Evolutionary conservation across 2,113 vertebrate genomes (phyloP).

Genomic region (Neopipo cinnamomea): DNA sequence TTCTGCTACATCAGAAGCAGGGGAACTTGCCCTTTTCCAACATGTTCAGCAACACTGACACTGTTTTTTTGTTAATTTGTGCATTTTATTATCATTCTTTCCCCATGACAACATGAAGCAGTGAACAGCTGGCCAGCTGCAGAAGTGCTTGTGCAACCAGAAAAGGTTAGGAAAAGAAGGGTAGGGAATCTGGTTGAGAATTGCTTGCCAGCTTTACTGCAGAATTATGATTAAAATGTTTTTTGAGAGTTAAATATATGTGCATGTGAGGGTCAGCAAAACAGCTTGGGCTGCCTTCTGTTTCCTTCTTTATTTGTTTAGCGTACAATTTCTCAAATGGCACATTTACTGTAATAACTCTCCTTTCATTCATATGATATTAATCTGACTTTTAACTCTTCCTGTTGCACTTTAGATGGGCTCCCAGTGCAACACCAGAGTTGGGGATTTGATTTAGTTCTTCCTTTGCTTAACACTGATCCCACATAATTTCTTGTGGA

Average conservation of each 20-base stretch:
- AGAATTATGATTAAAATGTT: conserved; percentile 63
- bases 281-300: conserved; percentile 65
- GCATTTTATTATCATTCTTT: neutral
- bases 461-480: neutral
- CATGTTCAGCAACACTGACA: neutral
- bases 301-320: conserved; percentile 41
- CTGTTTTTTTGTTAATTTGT: neutral
- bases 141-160: neutral
- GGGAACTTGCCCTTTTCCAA: neutral
- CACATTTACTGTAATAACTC: neutral
- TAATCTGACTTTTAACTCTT: neutral
- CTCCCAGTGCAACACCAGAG: neutral
- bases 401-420: neutral
- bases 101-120: neutral
- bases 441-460: neutral
- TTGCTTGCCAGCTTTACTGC: neutral
- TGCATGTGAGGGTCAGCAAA: neutral
- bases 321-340: neutral
- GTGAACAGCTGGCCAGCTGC: conserved; percentile 23
- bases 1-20: neutral
- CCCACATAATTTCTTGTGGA: neutral
- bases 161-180: neutral
- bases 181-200: neutral
- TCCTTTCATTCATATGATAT: neutral
- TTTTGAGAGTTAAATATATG: conserved; percentile 18